These are phyloP conservation scores for Sarcophaga rosellei DNA, from an alignment of 2,888 invertebrate genomes.

Conservation along the genomic window DNA sequence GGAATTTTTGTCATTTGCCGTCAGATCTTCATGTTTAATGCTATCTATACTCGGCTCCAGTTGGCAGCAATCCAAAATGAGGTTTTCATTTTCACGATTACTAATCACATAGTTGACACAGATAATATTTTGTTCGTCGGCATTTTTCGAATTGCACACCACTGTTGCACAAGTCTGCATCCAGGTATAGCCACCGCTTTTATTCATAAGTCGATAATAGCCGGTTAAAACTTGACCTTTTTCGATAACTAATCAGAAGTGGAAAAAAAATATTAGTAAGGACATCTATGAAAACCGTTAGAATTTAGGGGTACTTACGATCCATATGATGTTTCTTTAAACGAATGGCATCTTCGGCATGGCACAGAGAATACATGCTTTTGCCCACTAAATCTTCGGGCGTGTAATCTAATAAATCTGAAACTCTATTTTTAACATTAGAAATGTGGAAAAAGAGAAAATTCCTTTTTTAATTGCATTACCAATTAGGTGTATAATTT, in stretches of 20 bases:
- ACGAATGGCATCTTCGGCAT: conserved; percentile 97
- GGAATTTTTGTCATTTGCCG: conserved; percentile 88
- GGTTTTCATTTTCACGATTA: conserved; percentile 89
- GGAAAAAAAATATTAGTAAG: neutral
- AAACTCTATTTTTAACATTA: conserved; percentile 85
- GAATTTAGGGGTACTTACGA: conserved; percentile 88
- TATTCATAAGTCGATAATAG: conserved; percentile 98
- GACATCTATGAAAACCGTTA: too few species aligned
- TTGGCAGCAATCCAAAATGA: conserved; percentile 97
- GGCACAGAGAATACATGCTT: conserved; percentile 96
- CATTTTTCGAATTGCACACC: conserved; percentile 96
- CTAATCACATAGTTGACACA: conserved; percentile 97
- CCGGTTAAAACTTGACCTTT: conserved; percentile 98
- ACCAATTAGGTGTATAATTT: neutral
- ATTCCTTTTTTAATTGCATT: too few species aligned
- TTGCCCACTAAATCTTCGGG: conserved; percentile 96
- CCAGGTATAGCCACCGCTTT: conserved; percentile 98
- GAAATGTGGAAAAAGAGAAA: neutral
- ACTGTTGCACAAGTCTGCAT: conserved; percentile 98
- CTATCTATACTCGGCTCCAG: conserved; percentile 89
- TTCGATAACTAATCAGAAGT: conserved; percentile 87
- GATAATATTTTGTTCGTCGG: conserved; percentile 98
- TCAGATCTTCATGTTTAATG: conserved; percentile 89
- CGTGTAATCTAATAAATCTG: conserved; percentile 95
- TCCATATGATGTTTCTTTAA: conserved; percentile 97